Evolutionary conservation across 2,113 vertebrate species (phyloP), one percentile per base, ranked within the genome.

Genomic region (Rynchops niger): DNA sequence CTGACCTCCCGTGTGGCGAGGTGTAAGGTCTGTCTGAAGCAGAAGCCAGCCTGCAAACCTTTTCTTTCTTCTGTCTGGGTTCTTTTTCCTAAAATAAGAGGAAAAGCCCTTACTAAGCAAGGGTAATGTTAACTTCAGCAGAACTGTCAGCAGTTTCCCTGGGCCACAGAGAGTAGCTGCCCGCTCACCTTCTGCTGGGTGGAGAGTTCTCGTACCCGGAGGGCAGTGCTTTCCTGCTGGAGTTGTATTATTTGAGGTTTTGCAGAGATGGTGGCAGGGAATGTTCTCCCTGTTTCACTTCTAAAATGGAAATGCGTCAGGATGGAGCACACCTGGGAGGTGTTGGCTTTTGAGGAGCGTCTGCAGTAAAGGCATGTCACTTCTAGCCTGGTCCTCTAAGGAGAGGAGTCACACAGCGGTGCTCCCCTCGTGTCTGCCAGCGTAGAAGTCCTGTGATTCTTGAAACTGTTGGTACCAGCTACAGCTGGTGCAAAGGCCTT

Each of bases 341-440:
- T 27, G 42, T 23, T 6, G 30, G 56, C 11, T 47, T 21, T 50
- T 36, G 53, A 9, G 43, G 25, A 4, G 23, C 0, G 0, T 17
- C 49, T 70, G 53, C 4, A 5, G 36, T 38, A 1, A 17, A 32
- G 36, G 7, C 4, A 4, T 65, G 74, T 30, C 23, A 0, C 36
- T 38, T 59, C 3, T 5, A 43, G 55, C 29, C 26, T n/a, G 55
- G 9, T 19, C 20, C n/a, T 36, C 6, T 11, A 0, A 15, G 23
- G 65, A 58, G 3, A 25, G 79, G 74, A 15, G 12, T 8, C 19
- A 1, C 0, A 0, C 45, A 22, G 3, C 3, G 5, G 5, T 4
- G 45, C 53, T 81, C 53, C 47, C 22, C 4, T 0, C 3, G 12
- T 9, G 32, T n/a, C 52, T 27, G 59, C 34, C 56, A 36, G n/a